These are phyloP conservation scores for Leptinotarsa defecta DNA, from an alignment of 1,140 invertebrate genomes.

Conservation along the genomic window DNA sequence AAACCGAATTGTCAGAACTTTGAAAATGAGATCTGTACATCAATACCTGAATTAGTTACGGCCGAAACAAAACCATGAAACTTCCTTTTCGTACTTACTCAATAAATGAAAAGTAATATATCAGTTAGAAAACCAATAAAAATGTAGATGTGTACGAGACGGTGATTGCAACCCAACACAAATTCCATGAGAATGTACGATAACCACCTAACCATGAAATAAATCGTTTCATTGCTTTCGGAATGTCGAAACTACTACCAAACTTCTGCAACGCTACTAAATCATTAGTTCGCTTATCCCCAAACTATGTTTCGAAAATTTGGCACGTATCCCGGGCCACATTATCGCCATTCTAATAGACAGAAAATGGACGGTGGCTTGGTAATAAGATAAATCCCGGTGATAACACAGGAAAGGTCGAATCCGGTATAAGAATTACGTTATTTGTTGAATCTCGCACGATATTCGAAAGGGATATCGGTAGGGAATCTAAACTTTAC, in stretches of 20 bases:
- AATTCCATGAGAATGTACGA: conserved; percentile 5
- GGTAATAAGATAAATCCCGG: conserved; percentile 4
- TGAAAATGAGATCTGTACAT: too few species aligned
- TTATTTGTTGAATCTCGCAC: conserved; percentile 13
- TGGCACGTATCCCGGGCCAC: conserved; percentile 12
- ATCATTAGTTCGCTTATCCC: conserved; percentile 10
- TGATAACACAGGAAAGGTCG: conserved; percentile 19
- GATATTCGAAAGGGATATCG: background rate
- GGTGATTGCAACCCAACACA: background rate
- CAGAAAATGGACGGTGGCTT: conserved; percentile 17
- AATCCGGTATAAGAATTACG: conserved; percentile 7
- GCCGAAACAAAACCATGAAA: too few species aligned
- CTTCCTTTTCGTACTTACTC: too few species aligned
- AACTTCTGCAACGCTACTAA: conserved; percentile 10
- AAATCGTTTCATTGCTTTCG: conserved; percentile 12
- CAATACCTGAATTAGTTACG: too few species aligned
- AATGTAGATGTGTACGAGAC: too few species aligned
- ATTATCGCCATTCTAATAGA: conserved; percentile 15
- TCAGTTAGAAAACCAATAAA: too few species aligned
- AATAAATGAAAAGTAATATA: too few species aligned
- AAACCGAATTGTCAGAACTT: too few species aligned
- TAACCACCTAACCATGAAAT: conserved; percentile 8
- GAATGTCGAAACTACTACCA: conserved; percentile 6
- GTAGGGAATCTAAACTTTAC: conserved; percentile 1
- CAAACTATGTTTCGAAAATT: conserved; percentile 17